Evolutionary conservation across 2,888 invertebrate genomes (phyloP).

Genomic region (Drosophila paranaensis): DNA sequence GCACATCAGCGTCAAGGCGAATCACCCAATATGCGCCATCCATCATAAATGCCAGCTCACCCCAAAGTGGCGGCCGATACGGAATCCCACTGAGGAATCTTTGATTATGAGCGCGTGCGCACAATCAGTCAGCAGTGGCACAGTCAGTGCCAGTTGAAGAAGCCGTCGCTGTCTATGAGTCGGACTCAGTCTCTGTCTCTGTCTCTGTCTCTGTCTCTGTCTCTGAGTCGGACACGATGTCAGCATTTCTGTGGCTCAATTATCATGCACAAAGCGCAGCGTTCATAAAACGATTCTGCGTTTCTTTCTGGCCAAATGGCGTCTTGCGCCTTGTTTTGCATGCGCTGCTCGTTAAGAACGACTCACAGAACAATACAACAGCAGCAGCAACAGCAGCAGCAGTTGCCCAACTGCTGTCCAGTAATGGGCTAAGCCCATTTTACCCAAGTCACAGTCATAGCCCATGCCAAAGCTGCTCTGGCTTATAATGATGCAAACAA

Average conservation of each 20-base stretch:
- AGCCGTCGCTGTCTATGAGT: neutral
- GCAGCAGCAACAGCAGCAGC: conserved; percentile 36
- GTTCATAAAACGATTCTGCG: conserved; percentile 75
- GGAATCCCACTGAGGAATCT: conserved; percentile 50
- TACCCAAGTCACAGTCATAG: conserved; percentile 39
- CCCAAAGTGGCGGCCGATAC: conserved; percentile 31
- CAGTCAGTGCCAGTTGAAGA: conserved; percentile 14
- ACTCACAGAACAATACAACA: conserved; percentile 67
- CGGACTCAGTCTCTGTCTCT: conserved; percentile 9
- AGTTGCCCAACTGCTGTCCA: conserved; percentile 73
- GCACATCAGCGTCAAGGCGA: conserved; percentile 78
- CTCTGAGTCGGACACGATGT: conserved; percentile 21
- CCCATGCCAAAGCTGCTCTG: conserved; percentile 50
- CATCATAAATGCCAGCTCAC: conserved; percentile 70
- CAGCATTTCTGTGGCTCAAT: conserved; percentile 42
- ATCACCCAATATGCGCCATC: conserved; percentile 74
- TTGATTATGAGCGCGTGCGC: conserved; percentile 77
- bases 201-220: neutral
- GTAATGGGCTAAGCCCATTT: conserved; percentile 75
- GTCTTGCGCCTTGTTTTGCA: conserved; percentile 77
- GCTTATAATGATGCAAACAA: conserved; percentile 59
- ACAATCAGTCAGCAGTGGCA: conserved; percentile 59
- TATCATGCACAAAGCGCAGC: conserved; percentile 73
- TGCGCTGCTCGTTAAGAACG: conserved; percentile 74
- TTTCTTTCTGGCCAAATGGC: conserved; percentile 72